Evolutionary conservation across 2,113 vertebrate species (phyloP).

Genomic region (Lichenostomus cassidix): DNA sequence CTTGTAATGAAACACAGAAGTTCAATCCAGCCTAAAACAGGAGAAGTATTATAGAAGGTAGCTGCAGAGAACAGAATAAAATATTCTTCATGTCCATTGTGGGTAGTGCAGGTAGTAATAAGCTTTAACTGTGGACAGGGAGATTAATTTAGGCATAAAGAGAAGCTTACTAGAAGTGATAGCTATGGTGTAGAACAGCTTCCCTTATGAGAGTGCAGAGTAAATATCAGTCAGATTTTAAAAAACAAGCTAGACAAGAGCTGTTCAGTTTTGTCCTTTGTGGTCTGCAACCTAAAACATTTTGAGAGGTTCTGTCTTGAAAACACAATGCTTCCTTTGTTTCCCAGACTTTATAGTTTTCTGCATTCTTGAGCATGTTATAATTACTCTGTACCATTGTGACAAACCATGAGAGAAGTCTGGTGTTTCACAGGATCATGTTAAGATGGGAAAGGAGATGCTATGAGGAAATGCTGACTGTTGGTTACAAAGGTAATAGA

Average conservation of each 20-base stretch:
- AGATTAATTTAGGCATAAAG: neutral
- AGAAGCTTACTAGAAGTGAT: neutral
- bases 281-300: neutral
- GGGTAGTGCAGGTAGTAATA: neutral
- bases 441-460: neutral
- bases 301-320: neutral
- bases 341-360: neutral
- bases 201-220: neutral
- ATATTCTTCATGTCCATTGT: neutral
- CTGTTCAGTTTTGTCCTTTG: neutral
- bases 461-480: neutral
- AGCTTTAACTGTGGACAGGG: neutral
- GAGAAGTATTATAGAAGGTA: neutral
- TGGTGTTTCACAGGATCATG: neutral
- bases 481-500: neutral
- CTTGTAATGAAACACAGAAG: neutral
- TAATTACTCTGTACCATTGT: rapidly evolving
- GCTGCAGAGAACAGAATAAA: neutral
- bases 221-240: neutral
- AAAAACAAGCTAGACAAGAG: neutral
- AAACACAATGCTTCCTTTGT: neutral
- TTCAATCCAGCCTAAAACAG: neutral
- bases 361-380: neutral
- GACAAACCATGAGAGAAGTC: neutral
- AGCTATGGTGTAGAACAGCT: neutral